Conservation (phyloP, 2,888 invertebrate genomes). For the Spisula subtruncata region DNA sequence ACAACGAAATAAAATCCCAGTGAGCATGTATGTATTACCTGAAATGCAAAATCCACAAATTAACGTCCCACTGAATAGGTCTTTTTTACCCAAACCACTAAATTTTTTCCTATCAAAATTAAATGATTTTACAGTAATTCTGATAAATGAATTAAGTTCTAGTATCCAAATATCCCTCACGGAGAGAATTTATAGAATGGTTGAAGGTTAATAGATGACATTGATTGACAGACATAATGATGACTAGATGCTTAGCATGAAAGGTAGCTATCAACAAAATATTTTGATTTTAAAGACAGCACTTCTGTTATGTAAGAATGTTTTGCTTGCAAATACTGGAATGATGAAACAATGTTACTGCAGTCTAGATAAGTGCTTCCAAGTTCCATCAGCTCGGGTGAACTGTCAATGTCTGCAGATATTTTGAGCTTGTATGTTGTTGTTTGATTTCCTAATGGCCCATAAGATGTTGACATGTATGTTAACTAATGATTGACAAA, state of each 20-base stretch:
- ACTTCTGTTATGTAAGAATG: slow-evolving; percentile 4
- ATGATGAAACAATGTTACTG: neutral
- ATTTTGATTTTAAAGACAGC: slow-evolving; percentile 21
- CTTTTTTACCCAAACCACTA: too few relatives aligned
- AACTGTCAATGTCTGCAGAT: neutral
- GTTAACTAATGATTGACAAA: too few relatives aligned
- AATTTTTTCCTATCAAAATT: too few relatives aligned
- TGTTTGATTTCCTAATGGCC: neutral
- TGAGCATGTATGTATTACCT: too few relatives aligned
- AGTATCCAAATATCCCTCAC: neutral
- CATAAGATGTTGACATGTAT: too few relatives aligned
- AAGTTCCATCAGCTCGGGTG: neutral
- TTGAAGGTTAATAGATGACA: neutral
- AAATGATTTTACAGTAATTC: too few relatives aligned
- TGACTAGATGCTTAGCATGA: neutral
- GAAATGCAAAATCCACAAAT: too few relatives aligned
- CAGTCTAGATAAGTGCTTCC: neutral
- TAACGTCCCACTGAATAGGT: too few relatives aligned
- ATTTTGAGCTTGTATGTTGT: neutral
- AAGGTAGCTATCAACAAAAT: slow-evolving; percentile 19
- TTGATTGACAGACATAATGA: slow-evolving; percentile 23
- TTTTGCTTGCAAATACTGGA: neutral
- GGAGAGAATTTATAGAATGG: slow-evolving; percentile 14
- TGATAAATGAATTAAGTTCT: neutral
- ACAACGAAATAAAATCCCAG: too few relatives aligned